Evolutionary conservation across 2,797 vertebrate species (phyloP).

Genomic region (Labeo calbasu): DNA sequence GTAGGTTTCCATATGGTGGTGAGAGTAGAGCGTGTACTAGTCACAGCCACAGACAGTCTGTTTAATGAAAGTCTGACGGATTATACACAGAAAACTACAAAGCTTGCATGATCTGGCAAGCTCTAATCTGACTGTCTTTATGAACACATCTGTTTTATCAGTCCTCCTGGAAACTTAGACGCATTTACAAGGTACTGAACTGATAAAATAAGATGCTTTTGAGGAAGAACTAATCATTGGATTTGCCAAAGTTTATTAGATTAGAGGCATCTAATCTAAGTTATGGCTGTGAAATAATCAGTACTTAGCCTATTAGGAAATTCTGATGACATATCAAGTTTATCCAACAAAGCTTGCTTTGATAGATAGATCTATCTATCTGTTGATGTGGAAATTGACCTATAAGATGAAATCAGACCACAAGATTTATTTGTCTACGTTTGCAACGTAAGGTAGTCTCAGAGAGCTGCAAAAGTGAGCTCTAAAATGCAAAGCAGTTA

Average conservation of each 20-base stretch:
- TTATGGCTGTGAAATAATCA: neutral
- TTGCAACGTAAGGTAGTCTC: neutral
- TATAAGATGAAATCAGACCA: neutral
- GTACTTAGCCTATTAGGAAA: neutral
- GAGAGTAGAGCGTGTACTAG: neutral
- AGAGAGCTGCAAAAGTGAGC: neutral
- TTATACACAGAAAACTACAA: neutral
- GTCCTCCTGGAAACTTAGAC: neutral
- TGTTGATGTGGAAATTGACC: neutral
- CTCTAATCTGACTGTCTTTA: constrained; percentile 25
- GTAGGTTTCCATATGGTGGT: neutral
- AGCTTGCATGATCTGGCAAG: neutral
- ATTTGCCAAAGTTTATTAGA: neutral
- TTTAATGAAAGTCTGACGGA: constrained; percentile 10
- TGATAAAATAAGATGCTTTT: constrained; percentile 2
- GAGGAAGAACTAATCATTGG: neutral
- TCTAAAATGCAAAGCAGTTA: neutral
- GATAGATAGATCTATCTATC: too few relatives aligned
- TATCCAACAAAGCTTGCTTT: too few relatives aligned
- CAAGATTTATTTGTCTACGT: neutral
- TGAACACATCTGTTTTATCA: constrained; percentile 7
- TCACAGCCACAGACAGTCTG: neutral
- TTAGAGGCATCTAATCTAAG: neutral
- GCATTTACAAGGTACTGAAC: neutral
- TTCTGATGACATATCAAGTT: neutral